A percentile compares a stretch with the other conserved stretches of the same genome.
phyloP scores from a whole-genome alignment of 2,888 invertebrate genomes.

The Synanthedon andrenaeformis region DNA sequence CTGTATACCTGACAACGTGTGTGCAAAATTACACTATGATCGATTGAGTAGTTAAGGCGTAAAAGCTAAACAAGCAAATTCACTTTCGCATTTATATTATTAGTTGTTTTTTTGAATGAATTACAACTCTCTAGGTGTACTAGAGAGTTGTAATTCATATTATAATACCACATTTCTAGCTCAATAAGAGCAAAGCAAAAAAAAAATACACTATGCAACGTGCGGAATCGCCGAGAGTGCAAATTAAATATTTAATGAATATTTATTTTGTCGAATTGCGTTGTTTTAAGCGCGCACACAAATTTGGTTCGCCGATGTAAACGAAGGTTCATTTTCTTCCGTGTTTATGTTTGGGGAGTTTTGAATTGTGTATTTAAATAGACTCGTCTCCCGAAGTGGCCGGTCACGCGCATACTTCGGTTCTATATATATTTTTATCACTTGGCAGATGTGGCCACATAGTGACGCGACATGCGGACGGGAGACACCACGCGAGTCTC shows the following conservation, averaged over 20 bases:
- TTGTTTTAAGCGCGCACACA: background rate
- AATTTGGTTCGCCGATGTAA: background rate
- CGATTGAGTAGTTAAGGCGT: too few species aligned
- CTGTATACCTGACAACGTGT: too few species aligned
- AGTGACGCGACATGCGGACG: slow-evolving; percentile 16
- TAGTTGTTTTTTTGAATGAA: too few species aligned
- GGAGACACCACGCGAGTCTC: slow-evolving; percentile 17
- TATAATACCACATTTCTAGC: background rate
- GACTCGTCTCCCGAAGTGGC: slow-evolving; percentile 39
- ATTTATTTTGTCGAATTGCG: background rate
- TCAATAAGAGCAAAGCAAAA: background rate
- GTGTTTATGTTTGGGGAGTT: slow-evolving; percentile 30
- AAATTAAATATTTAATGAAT: slow-evolving; percentile 5
- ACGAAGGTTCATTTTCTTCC: slow-evolving; percentile 17
- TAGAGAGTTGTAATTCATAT: background rate
- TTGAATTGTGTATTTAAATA: slow-evolving; percentile 46
- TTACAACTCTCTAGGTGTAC: too few species aligned
- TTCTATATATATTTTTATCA: slow-evolving; percentile 55
- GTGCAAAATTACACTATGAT: too few species aligned
- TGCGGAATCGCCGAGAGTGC: background rate
- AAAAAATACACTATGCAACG: slow-evolving; percentile 4
- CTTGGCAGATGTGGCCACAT: slow-evolving; percentile 47
- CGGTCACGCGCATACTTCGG: slow-evolving; percentile 57
- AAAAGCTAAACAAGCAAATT: too few species aligned
- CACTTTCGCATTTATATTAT: too few species aligned